A percentile compares a stretch with the other conserved stretches of the same genome.
Evolutionary conservation across 2,113 vertebrate genomes (phyloP).

Genomic region (Hyperopisus bebe): DNA sequence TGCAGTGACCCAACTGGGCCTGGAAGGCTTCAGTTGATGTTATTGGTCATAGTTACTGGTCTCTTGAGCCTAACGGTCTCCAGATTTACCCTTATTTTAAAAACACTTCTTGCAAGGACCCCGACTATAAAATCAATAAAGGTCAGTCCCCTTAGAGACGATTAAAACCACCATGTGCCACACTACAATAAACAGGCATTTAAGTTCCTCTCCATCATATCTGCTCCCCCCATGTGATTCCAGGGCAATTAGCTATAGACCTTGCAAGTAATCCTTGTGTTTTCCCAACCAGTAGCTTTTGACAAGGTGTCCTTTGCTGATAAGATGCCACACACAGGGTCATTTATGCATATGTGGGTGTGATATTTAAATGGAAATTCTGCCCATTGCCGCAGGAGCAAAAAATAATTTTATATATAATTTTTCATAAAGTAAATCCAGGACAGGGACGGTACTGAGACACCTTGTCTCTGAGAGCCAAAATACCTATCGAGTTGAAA

Average conservation of each 20-base stretch:
- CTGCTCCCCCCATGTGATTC: constrained; percentile 8
- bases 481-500: not conserved
- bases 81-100: not conserved
- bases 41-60: not conserved
- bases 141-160: not conserved
- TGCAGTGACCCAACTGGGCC: not conserved
- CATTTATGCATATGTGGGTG: constrained; percentile 20
- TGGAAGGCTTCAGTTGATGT: not conserved
- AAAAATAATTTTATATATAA: not conserved
- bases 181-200: not conserved
- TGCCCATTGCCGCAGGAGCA: not conserved
- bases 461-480: not conserved
- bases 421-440: not conserved
- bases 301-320: constrained; percentile 24
- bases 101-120: not conserved
- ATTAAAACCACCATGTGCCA: not conserved
- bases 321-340: constrained; percentile 6
- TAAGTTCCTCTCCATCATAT: not conserved
- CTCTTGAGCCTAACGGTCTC: not conserved
- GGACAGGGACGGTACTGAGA: not conserved
- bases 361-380: constrained; percentile 24
- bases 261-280: constrained; percentile 14
- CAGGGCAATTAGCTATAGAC: constrained; percentile 19
- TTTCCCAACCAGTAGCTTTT: constrained; percentile 5
- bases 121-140: constrained; percentile 21